Evolutionary conservation across 1,140 invertebrate species (phyloP).

Genomic region (Druon quercuslanigerum): DNA sequence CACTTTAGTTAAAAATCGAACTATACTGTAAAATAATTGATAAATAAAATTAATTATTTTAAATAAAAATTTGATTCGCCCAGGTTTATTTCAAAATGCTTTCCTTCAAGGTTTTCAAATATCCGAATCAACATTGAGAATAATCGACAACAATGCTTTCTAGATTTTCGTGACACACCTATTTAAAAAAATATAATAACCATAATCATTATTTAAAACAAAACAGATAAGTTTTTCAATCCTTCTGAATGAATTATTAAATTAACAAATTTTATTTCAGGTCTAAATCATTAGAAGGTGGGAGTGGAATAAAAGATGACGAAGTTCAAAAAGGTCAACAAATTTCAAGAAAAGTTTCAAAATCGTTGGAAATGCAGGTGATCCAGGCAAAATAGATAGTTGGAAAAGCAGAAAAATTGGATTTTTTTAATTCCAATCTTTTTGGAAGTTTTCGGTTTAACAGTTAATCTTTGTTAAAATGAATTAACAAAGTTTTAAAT

Average conservation of each 20-base stretch:
- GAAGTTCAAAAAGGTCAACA: background rate
- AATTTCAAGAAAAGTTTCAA: background rate
- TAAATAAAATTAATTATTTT: too few relatives aligned
- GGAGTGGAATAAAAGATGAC: background rate
- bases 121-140: too few relatives aligned
- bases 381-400: conserved; percentile 38
- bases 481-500: too few relatives aligned
- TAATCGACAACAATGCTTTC: background rate
- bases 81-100: too few relatives aligned
- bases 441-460: too few relatives aligned
- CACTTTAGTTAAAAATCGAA: too few relatives aligned
- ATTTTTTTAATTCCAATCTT: background rate
- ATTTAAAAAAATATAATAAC: background rate
- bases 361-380: conserved; percentile 55
- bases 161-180: background rate
- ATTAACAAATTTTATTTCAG: background rate
- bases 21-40: too few relatives aligned
- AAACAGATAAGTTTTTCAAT: too few relatives aligned
- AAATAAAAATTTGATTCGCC: too few relatives aligned
- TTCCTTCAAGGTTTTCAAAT: too few relatives aligned
- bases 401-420: background rate
- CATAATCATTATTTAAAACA: too few relatives aligned
- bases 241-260: background rate
- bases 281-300: background rate
- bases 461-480: too few relatives aligned